phyloP scores from a whole-genome alignment of 2,113 vertebrate species.

The Microcebus murinus region DNA sequence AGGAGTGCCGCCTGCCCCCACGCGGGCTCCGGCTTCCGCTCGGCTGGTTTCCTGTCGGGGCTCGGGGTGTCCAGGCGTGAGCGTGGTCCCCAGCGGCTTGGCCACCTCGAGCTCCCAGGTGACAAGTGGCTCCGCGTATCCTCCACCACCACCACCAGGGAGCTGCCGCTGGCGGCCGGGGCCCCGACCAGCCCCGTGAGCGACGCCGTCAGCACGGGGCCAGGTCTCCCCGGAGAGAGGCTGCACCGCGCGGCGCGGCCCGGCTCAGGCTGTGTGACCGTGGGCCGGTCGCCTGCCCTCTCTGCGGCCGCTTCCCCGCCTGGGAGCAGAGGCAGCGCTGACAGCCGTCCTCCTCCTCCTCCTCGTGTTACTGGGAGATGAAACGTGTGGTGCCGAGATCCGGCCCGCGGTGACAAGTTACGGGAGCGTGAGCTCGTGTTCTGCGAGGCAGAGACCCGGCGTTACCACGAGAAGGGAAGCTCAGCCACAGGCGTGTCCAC shows the following conservation, averaged over 20 bases:
- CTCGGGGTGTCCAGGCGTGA: not conserved
- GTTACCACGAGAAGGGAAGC: not conserved
- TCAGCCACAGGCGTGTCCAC: accelerated
- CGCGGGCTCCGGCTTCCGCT: accelerated
- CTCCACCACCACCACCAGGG: not conserved
- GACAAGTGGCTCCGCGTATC: not conserved
- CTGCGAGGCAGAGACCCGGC: too few species aligned
- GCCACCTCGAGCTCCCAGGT: not conserved
- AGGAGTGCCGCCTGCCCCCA: not conserved
- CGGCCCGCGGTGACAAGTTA: not conserved
- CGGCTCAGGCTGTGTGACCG: not conserved
- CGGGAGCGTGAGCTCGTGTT: accelerated
- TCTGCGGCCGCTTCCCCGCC: not conserved
- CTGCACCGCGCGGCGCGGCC: not conserved
- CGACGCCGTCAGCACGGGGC: not conserved
- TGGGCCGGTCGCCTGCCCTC: not conserved
- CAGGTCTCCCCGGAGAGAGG: not conserved
- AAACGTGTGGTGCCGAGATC: not conserved
- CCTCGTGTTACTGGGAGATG: too few species aligned
- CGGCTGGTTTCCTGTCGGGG: not conserved
- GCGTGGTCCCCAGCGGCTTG: too few species aligned
- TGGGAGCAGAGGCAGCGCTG: not conserved
- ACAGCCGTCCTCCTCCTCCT: not conserved
- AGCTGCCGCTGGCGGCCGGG: not conserved
- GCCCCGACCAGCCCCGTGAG: not conserved